Base-by-base conservation (phyloP, 23 tunicate species). In the Oikopleura dioica region DNA sequence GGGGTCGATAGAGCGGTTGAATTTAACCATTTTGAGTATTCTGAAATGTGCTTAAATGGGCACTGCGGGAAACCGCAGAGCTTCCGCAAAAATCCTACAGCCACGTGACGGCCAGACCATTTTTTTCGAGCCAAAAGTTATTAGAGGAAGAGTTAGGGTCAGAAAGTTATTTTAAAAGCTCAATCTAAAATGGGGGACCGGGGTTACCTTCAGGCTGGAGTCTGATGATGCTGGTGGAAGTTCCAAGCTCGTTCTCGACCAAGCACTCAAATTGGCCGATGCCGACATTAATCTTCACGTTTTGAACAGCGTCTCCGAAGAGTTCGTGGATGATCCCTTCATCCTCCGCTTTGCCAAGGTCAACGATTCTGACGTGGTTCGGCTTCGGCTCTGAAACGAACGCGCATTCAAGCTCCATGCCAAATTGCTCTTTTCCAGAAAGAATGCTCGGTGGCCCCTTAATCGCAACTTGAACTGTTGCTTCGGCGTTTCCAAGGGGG, bases 341-440 rank as follows among this genome's bases (percentile, higher is more conserved):
- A 12, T 5, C 72, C 5, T 28, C 72, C 4, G 2, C 33, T 24
- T 28, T 24, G 16, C 30, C 16, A 23, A 63, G 26, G 33, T 63
- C 72, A 28, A 63, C 26, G 26, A 63, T 31, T 28, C 26, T 63
- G 33, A 63, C 72, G 5, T 12, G 4, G 29, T 63, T 4, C 29
- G 72, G 30, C 16, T 2, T 63, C 33, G 72, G 72, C 33, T 63
- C 72, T 21, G 33, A 2, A 28, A 31, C 26, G 26, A 63, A 63
- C 5, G 72, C 72, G 26, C 72, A 63, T 63, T 63, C 72, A 2
- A 63, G 72, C 29, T 2, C 33, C 33, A 4, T 4, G 5, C 72
- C 72, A 63, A 63, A 63, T 28, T 63, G 72, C 72, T 63, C 72
- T 31, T 63, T 63, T 23, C 5, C 72, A 28, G 72, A 63, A 4